These are phyloP conservation scores for Oreortyx pictus DNA, from an alignment of 2,797 vertebrate species.

Conservation along the genomic window DNA sequence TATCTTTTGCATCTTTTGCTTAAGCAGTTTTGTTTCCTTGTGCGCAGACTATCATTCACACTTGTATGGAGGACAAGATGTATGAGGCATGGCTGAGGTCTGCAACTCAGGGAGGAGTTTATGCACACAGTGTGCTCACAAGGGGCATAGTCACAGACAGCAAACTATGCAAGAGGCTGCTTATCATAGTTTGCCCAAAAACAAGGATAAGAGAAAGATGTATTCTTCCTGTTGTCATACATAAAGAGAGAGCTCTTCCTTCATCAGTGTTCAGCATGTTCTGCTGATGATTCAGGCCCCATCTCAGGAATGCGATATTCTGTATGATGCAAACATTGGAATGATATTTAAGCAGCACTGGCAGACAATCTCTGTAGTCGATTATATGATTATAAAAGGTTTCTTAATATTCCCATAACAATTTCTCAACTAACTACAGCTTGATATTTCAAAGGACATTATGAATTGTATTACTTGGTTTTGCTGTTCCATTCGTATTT, in stretches of 20 bases:
- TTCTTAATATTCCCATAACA: not conserved
- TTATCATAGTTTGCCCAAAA: not conserved
- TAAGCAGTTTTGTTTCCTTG: not conserved
- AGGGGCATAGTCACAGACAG: not conserved
- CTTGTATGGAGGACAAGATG: not conserved
- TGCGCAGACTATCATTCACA: not conserved
- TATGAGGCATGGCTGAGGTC: not conserved
- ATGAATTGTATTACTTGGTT: not conserved
- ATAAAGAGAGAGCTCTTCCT: not conserved
- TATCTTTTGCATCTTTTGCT: not conserved
- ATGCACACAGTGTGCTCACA: rapidly evolving
- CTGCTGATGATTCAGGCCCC: not conserved
- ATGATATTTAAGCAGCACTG: not conserved
- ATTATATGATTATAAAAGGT: not conserved
- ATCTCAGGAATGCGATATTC: not conserved
- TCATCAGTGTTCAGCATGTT: not conserved
- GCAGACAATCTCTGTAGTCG: not conserved
- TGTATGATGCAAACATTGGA: not conserved
- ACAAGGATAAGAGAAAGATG: not conserved
- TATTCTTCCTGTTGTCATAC: not conserved
- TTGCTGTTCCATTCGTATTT: not conserved
- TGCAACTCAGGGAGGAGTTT: not conserved
- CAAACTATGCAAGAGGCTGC: not conserved
- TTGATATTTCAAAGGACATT: not conserved
- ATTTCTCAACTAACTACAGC: not conserved